Base-by-base conservation (phyloP, 2,797 vertebrate species). In the Muraenolepis orangiensis region DNA sequence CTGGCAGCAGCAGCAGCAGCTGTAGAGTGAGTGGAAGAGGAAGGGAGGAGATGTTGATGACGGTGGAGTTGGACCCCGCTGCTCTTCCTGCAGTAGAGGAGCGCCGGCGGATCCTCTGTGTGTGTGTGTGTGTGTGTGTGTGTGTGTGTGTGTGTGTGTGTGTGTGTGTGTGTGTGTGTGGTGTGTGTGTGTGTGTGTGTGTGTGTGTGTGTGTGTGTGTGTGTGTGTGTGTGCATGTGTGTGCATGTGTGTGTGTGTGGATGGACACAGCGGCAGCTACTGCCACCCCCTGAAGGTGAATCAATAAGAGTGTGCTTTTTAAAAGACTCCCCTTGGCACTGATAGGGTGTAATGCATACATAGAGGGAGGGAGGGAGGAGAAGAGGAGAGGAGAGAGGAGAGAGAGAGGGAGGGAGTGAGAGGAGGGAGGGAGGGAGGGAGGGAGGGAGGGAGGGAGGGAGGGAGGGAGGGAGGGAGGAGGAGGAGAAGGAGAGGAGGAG, bases 341-440 rank as follows among this genome's bases (percentile, higher is more conserved):
- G 69, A 73, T 72, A 66, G 78, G 76, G 84, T 75, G 75, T 7
- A 34, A 34, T 3, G 3, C 32, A n/a, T n/a, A n/a, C n/a, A n/a
- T n/a, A n/a, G n/a, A n/a, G n/a, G 36, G 36, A 38, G 36, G 32
- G 32, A 34, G 32, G 32, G 32, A 34, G 32, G 32, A 7, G 32
- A 34, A 34, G 3, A 34, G 32, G 12, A 42, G 40, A 13, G 40
- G 3, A 13, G 40, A 4, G 13, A 4, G 40, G 40, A 4, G 40
- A 13, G 40, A 14, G 8, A 13, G 10, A 14, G 3, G 40, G 40
- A 2, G 40, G 40, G 40, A 42, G 40, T 2, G 42, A 51, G 42
- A 5, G 18, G 42, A 14, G 32, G 7, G 32, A 34, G 3, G 12
- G 36, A 12, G 36, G 12, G 12, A 12, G 12, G 36, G 10, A 38